Conservation (phyloP, 2,888 invertebrate species). For the Seladonia tumulorum region DNA sequence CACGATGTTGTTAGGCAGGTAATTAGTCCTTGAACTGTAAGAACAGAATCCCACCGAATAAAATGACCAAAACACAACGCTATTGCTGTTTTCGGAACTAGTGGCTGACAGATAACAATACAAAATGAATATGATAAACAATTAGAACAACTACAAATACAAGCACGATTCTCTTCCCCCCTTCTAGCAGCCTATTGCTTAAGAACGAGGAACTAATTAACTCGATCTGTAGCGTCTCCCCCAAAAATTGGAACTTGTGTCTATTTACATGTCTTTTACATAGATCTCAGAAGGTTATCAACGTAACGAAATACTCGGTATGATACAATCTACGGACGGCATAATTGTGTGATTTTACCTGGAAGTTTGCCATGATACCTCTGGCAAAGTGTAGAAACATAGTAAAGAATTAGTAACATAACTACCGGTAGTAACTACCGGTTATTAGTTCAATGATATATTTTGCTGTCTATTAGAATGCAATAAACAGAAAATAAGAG, state of each 20-base stretch:
- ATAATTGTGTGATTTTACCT: slow-evolving; percentile 76
- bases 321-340: slow-evolving; percentile 41
- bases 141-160: neutral
- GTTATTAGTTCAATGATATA: slow-evolving; percentile 35
- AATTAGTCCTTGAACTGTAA: slow-evolving; percentile 82
- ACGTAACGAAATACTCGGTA: slow-evolving; percentile 18
- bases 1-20: slow-evolving; percentile 75
- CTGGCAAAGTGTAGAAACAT: slow-evolving; percentile 72
- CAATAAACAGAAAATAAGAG: neutral
- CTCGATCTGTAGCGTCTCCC: neutral
- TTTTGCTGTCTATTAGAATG: slow-evolving; percentile 32
- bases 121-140: slow-evolving; percentile 1
- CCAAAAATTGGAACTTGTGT: neutral
- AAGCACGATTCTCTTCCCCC: neutral
- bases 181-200: neutral
- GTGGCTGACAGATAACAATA: slow-evolving; percentile 11
- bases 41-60: slow-evolving; percentile 22
- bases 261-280: neutral
- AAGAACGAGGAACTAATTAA: neutral
- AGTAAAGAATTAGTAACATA: slow-evolving; percentile 61
- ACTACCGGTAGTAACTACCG: slow-evolving; percentile 25
- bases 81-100: slow-evolving; percentile 24
- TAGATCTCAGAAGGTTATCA: neutral
- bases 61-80: neutral
- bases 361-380: slow-evolving; percentile 84